phyloP scores from a whole-genome alignment of 92 coral and sea anemone genomes.

The Heteractis magnifica region DNA sequence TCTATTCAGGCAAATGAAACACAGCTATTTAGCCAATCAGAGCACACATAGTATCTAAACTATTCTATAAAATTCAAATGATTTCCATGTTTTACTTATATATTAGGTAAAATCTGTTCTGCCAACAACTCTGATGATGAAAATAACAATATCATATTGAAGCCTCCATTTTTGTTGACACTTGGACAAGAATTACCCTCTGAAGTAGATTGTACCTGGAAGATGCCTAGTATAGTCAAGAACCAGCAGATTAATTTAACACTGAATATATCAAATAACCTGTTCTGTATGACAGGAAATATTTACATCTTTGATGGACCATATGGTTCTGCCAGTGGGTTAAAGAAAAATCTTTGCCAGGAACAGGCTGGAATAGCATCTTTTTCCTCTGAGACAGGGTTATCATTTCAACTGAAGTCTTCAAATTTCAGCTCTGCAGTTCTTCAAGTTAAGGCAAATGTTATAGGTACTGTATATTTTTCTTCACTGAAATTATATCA shows the following conservation, averaged over 20 bases:
- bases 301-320: not conserved
- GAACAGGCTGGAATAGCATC: not conserved
- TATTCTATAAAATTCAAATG: too few relatives aligned
- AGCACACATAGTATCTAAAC: too few relatives aligned
- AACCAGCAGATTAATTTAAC: not conserved
- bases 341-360: not conserved
- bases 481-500: not conserved
- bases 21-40: too few relatives aligned
- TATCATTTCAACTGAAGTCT: not conserved
- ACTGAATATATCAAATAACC: not conserved
- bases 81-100: not conserved
- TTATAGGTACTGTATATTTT: not conserved
- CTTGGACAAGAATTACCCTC: not conserved
- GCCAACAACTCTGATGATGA: not conserved
- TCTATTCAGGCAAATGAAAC: too few relatives aligned
- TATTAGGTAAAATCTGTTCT: not conserved
- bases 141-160: not conserved
- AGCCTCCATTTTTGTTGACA: not conserved
- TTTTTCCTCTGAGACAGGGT: not conserved
- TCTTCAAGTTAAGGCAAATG: not conserved
- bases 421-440: not conserved
- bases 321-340: not conserved
- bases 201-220: conserved; percentile 1
- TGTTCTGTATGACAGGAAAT: not conserved
- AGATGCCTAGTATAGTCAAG: not conserved